phyloP scores from a whole-genome alignment of 2,113 vertebrate genomes.

The Ceratotherium simum region DNA sequence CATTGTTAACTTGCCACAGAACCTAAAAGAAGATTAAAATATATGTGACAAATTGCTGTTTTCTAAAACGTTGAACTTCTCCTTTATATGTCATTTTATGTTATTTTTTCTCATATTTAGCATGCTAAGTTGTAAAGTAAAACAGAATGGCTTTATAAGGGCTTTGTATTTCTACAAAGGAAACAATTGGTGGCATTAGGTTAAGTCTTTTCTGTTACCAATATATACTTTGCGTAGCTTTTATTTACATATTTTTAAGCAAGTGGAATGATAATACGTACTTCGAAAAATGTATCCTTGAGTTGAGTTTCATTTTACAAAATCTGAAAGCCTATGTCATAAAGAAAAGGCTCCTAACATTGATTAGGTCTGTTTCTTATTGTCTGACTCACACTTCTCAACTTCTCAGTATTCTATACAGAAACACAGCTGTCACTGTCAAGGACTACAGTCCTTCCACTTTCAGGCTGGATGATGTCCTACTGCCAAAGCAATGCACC shows the following conservation, averaged over 20 bases:
- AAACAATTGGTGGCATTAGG: background rate
- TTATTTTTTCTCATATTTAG: background rate
- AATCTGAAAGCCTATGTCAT: background rate
- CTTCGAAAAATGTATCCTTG: background rate
- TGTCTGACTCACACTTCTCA: background rate
- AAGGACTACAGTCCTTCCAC: background rate
- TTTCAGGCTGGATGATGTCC: background rate
- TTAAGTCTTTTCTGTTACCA: background rate
- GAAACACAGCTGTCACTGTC: background rate
- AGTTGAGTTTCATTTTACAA: background rate
- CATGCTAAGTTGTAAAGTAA: background rate
- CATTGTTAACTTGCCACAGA: background rate
- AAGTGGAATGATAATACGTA: background rate
- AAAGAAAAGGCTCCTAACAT: background rate
- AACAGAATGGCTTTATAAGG: background rate
- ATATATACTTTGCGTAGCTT: background rate
- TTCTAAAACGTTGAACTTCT: background rate
- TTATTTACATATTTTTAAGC: background rate
- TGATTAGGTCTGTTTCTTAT: background rate
- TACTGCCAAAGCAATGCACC: slow-evolving; percentile 37
- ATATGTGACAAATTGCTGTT: background rate
- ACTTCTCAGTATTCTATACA: background rate
- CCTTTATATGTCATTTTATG: background rate
- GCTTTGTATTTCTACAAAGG: background rate
- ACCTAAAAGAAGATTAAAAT: background rate